Conservation (phyloP, 1,140 invertebrate genomes). For the Musca vetustissima region DNA sequence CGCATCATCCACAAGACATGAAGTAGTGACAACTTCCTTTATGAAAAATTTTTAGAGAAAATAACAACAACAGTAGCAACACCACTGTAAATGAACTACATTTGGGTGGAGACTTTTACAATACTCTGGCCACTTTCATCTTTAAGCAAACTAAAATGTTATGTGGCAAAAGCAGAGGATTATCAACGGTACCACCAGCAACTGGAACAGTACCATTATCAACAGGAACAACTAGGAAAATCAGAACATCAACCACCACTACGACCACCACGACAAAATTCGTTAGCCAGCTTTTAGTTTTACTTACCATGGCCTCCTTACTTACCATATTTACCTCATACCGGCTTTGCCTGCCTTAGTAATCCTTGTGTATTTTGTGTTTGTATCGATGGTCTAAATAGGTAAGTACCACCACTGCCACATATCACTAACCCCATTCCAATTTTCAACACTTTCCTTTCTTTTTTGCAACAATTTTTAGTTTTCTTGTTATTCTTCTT, state of each 20-base stretch:
- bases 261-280: not conserved
- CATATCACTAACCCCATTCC: not conserved
- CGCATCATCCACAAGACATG: not conserved
- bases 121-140: conserved; percentile 1
- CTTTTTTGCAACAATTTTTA: too few species aligned
- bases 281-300: conserved; percentile 29
- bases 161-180: not conserved
- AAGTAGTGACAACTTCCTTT: not conserved
- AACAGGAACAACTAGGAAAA: not conserved
- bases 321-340: conserved; percentile 52
- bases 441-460: too few species aligned
- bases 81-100: not conserved
- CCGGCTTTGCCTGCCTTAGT: conserved; percentile 73
- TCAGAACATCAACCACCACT: not conserved
- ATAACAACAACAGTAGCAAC: conserved; percentile 7
- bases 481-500: not conserved
- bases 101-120: too few species aligned
- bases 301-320: conserved; percentile 39
- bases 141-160: not conserved
- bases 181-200: conserved; percentile 6
- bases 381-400: conserved; percentile 81
- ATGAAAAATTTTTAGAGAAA: conserved; percentile 6
- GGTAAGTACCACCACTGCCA: conserved; percentile 56
- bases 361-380: conserved; percentile 85
- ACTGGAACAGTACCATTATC: not conserved